A percentile compares a stretch with the other conserved stretches of the same genome.
Conservation (phyloP, 2,113 vertebrate species). For the Piprites chloris region DNA sequence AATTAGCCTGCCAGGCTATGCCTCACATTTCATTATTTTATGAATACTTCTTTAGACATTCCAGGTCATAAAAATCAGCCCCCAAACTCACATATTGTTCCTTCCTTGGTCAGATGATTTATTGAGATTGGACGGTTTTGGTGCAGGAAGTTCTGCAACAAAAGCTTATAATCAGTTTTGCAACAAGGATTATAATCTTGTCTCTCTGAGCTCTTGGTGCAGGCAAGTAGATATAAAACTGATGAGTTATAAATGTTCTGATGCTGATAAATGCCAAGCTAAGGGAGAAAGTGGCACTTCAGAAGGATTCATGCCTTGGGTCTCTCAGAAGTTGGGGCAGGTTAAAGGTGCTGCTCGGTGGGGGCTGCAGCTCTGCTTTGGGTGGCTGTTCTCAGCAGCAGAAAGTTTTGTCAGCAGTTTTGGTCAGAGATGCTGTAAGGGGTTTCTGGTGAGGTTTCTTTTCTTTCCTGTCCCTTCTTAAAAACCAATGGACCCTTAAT, state of each 20-base stretch:
- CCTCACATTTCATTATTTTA: neutral
- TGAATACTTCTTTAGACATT: neutral
- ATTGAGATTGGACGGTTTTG: neutral
- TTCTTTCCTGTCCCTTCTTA: neutral
- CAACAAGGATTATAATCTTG: neutral
- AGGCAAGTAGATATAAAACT: neutral
- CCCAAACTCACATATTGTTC: neutral
- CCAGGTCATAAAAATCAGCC: neutral
- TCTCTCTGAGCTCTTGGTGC: neutral
- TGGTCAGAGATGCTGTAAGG: neutral
- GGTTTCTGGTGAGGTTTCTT: neutral
- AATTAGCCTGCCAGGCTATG: neutral
- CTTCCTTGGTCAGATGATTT: neutral
- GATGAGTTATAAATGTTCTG: neutral
- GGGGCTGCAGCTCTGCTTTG: neutral
- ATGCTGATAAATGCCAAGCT: neutral
- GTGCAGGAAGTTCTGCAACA: neutral
- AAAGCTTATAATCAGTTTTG: neutral
- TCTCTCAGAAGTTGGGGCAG: neutral
- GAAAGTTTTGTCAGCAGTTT: neutral
- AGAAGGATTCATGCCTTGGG: rapidly evolving
- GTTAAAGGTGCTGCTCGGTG: neutral
- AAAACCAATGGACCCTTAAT: neutral
- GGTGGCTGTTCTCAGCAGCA: neutral
- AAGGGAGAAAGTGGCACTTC: neutral